Evolutionary conservation across 2,888 invertebrate species (phyloP).

Genomic region (Fragum whitleyi): DNA sequence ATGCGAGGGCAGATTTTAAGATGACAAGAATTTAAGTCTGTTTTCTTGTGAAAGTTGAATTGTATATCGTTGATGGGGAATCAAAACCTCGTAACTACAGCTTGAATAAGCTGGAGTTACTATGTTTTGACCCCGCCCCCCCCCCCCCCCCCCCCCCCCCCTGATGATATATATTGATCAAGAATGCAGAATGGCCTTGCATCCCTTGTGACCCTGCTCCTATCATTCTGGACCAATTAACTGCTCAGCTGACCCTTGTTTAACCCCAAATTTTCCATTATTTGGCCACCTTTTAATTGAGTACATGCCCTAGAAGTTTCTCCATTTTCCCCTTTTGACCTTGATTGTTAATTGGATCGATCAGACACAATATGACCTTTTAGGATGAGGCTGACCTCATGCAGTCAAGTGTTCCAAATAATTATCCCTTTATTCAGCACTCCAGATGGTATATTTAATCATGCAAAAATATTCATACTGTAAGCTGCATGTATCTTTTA

Average conservation of each 20-base stretch:
- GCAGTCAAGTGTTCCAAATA: neutral
- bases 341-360: slow-evolving; percentile 25
- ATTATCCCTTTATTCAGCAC: neutral
- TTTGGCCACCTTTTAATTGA: slow-evolving; percentile 21
- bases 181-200: slow-evolving; percentile 22
- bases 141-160: too few relatives aligned
- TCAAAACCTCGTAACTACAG: too few relatives aligned
- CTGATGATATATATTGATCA: slow-evolving; percentile 18
- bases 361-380: slow-evolving; percentile 19
- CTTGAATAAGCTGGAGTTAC: too few relatives aligned
- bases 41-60: too few relatives aligned
- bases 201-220: slow-evolving; percentile 16
- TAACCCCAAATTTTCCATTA: slow-evolving; percentile 28
- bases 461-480: too few relatives aligned
- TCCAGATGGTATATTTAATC: too few relatives aligned
- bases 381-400: neutral
- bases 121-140: too few relatives aligned
- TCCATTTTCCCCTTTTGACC: slow-evolving; percentile 20
- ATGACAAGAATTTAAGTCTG: too few relatives aligned
- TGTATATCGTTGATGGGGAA: too few relatives aligned
- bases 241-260: slow-evolving; percentile 16
- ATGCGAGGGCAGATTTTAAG: too few relatives aligned
- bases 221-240: slow-evolving; percentile 24
- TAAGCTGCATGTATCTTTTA: too few relatives aligned
- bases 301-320: slow-evolving; percentile 9